A percentile compares a stretch with the other conserved stretches of the same genome.
These are phyloP conservation scores for Nomada hirtipes DNA, from an alignment of 2,888 invertebrate genomes.

Conservation along the genomic window DNA sequence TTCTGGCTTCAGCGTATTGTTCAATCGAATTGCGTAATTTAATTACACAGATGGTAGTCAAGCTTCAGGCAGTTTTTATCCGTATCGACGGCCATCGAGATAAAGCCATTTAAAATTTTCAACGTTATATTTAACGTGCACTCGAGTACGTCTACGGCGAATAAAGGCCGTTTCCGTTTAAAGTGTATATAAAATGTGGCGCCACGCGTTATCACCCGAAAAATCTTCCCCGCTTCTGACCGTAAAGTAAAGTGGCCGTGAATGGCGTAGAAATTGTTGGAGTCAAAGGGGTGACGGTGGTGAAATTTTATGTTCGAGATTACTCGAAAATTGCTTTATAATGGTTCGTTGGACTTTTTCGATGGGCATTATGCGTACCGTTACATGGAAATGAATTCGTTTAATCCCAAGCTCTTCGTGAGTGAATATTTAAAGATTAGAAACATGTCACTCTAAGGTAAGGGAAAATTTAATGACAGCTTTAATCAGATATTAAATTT, in stretches of 20 bases:
- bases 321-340: background rate
- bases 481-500: too few relatives aligned
- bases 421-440: too few relatives aligned
- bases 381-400: background rate
- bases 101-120: conserved; percentile 29
- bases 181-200: conserved; percentile 8
- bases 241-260: background rate
- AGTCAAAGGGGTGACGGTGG: background rate
- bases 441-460: too few relatives aligned
- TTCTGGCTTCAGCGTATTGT: conserved; percentile 14
- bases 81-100: conserved; percentile 13
- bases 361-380: background rate
- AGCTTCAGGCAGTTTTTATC: conserved; percentile 8
- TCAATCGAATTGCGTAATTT: conserved; percentile 37
- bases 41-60: conserved; percentile 18
- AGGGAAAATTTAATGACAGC: too few relatives aligned
- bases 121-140: conserved; percentile 31
- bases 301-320: conserved; percentile 5
- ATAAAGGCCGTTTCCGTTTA: background rate
- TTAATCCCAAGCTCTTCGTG: too few relatives aligned
- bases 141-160: conserved; percentile 10
- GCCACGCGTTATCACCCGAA: conserved; percentile 6
- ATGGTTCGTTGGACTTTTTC: background rate
- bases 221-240: conserved; percentile 10
- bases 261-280: background rate